Conservation (phyloP, 64 coral and sea anemone genomes). For the Trachythela sp. region DNA sequence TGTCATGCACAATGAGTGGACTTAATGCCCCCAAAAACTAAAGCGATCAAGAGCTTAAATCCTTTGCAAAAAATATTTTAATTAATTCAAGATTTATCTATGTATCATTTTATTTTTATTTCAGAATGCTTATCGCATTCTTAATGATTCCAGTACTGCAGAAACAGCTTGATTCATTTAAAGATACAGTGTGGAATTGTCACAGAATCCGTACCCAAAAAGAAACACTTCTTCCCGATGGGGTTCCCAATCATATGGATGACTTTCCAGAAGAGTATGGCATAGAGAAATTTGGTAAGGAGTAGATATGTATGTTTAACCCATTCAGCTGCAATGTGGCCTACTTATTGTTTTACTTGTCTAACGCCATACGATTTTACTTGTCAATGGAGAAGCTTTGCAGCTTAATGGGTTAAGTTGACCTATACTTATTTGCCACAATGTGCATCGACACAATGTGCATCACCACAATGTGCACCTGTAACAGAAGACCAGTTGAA, state of each 20-base stretch:
- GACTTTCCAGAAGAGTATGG: conserved; percentile 17
- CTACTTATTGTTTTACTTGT: background rate
- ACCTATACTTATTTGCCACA: no score
- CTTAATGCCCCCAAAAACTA: no score
- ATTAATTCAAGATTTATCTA: no score
- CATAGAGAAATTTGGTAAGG: background rate
- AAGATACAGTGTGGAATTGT: conserved; percentile 21
- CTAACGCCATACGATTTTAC: no score
- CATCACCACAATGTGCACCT: conserved; percentile 16
- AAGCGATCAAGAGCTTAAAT: no score
- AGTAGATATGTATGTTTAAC: no score
- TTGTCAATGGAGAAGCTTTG: no score
- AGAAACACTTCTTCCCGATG: background rate
- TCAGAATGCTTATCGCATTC: background rate
- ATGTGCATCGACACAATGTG: no score
- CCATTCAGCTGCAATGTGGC: no score
- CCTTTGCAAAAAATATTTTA: no score
- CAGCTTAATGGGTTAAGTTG: no score
- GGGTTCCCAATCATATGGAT: background rate
- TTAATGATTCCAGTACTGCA: background rate
- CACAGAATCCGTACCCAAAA: conserved; percentile 19
- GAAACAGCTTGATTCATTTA: background rate
- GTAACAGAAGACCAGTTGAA: conserved; percentile 28
- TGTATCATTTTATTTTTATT: background rate
- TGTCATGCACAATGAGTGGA: no score